A percentile compares a stretch with the other conserved stretches of the same genome.
Conservation (phyloP, 2,888 invertebrate genomes). For the Lasioglossum morio region DNA sequence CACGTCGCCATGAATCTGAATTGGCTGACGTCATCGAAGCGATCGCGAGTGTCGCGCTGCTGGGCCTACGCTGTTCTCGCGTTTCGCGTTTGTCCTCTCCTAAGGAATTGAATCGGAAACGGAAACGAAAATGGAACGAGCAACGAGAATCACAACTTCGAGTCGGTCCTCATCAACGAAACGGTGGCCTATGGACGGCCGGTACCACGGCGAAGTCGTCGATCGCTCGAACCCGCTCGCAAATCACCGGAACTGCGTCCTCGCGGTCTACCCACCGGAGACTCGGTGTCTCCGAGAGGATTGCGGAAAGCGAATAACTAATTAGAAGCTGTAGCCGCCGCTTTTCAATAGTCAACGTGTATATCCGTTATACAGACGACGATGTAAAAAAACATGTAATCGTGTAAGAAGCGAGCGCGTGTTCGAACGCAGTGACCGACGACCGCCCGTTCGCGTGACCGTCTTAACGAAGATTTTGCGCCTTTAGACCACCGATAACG, state of each 20-base stretch:
- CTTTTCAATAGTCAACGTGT: slow-evolving; percentile 67
- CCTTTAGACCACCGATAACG: slow-evolving; percentile 55
- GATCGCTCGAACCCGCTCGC: slow-evolving; percentile 29
- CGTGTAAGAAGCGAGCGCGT: background rate
- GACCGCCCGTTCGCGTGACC: slow-evolving; percentile 11
- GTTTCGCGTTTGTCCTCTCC: slow-evolving; percentile 20
- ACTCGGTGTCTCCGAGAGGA: background rate
- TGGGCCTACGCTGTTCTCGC: slow-evolving; percentile 52
- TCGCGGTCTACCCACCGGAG: background rate
- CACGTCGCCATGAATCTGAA: slow-evolving; percentile 23
- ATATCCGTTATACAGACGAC: slow-evolving; percentile 19
- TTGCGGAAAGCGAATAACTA: slow-evolving; percentile 55
- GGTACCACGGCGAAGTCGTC: slow-evolving; percentile 61
- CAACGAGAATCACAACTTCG: slow-evolving; percentile 55
- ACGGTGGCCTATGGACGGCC: slow-evolving; percentile 68
- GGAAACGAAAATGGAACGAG: slow-evolving; percentile 17
- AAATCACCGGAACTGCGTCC: background rate
- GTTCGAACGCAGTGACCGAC: background rate
- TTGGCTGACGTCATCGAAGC: slow-evolving; percentile 29
- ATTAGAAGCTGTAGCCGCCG: slow-evolving; percentile 67
- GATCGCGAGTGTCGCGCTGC: slow-evolving; percentile 33
- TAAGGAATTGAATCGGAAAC: background rate
- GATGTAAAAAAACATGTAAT: slow-evolving; percentile 34
- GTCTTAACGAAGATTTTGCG: slow-evolving; percentile 58
- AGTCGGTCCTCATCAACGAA: slow-evolving; percentile 67